Base-by-base conservation (phyloP, 2,797 vertebrate genomes). In the Oreortyx pictus region DNA sequence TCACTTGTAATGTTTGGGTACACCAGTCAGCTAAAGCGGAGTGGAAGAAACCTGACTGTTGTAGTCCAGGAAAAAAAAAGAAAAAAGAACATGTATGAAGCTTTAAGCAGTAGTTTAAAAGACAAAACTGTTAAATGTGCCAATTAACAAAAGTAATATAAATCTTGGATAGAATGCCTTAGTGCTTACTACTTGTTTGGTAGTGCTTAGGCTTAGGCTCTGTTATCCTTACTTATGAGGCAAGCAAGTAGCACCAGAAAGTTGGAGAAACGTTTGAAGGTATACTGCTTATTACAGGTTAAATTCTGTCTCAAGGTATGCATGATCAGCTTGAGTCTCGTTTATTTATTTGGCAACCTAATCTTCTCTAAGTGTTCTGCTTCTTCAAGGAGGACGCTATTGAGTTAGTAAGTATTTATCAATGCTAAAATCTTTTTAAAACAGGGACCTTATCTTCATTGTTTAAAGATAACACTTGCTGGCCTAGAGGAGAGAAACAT, bases 341-440 rank as follows among this genome's bases (percentile, higher is more conserved):
- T 77, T 90, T 88, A 67, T 93, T 92, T 67, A 23, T 71, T 77
- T 77, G 52, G 49, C 61, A 92, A 54, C 67, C 37, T 82, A 72
- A 93, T 82, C 71, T 82, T 57, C 68, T 74, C 0, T 35, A 71
- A 77, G 33, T 67, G 31, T 74, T 84, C 61, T 86, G n/a, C 67
- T 61, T 90, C 62, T 86, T 82, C 39, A 57, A 52, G 62, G 57
- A 82, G 72, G 52, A 52, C 68, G 61, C 7, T 80, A 77, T 74
- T 27, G 49, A 50, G 49, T 89, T 62, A 27, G 81, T 87, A 94
- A 94, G 92, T 89, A 93, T 89, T 91, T 94, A 82, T 80, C 71
- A 87, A 10, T 77, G 50, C n/a, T 80, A 54, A 57, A 0, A 1
- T 67, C 7, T 87, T 76, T 84, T 92, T 14, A 50, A 93, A 86